A percentile compares a stretch with the other conserved stretches of the same genome.
phyloP scores from a whole-genome alignment of 1,140 invertebrate species.

The Phortica variegata region DNA sequence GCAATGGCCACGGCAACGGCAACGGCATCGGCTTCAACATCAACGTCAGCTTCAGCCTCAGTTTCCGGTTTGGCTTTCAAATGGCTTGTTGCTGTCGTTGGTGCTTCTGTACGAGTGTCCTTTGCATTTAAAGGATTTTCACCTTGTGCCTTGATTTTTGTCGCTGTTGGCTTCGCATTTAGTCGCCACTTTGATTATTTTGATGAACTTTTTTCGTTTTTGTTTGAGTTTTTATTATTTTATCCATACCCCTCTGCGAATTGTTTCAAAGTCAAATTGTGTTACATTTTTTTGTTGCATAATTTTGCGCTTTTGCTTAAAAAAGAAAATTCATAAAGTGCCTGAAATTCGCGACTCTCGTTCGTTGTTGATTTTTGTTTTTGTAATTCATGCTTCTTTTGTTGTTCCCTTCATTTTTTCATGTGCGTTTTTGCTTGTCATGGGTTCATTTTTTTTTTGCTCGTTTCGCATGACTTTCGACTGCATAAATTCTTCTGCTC shows the following conservation, averaged over 20 bases:
- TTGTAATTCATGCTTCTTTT: too few relatives aligned
- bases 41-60: too few relatives aligned
- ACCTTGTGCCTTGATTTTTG: constrained; percentile 8
- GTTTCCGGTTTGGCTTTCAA: not conserved
- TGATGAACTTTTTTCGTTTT: not conserved
- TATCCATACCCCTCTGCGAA: too few relatives aligned
- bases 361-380: too few relatives aligned
- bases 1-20: constrained; percentile 6
- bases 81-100: not conserved
- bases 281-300: constrained; percentile 22
- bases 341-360: too few relatives aligned
- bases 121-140: constrained; percentile 1
- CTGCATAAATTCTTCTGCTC: constrained; percentile 20
- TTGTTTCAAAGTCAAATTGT: constrained; percentile 50
- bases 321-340: too few relatives aligned
- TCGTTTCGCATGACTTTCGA: too few relatives aligned
- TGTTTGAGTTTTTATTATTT: constrained; percentile 8
- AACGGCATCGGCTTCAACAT: too few relatives aligned
- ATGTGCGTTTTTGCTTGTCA: too few relatives aligned
- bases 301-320: constrained; percentile 28
- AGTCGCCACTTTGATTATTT: not conserved
- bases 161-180: constrained; percentile 11
- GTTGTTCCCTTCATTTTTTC: too few relatives aligned
- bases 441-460: too few relatives aligned
- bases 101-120: too few relatives aligned